Base-by-base conservation (phyloP, 2,797 vertebrate genomes). In the Naso thynnoides region DNA sequence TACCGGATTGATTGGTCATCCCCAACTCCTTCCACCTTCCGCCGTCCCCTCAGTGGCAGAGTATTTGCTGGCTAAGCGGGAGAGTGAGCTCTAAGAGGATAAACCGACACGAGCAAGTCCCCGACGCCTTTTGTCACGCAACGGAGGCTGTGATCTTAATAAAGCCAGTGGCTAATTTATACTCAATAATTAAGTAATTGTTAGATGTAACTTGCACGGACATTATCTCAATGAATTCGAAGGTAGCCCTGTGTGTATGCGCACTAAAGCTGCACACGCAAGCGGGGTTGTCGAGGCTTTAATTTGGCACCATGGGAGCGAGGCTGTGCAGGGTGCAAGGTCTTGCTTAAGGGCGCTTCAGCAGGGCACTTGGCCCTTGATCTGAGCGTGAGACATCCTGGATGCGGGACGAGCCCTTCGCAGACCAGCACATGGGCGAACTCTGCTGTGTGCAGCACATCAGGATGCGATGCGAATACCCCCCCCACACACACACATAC, bases 41-140 rank as follows among this genome's bases (percentile, higher is more conserved):
- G 21, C 65, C 63, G 69, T 74, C 78, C 70, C 39, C 81, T 83
- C 85, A 70, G 83, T 74, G 78, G 76, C 70, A 73, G 65, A 88
- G 88, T 79, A 85, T 91, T 86, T 92, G 82, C 86, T 87, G 87
- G 77, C 84, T 93, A 91, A 93, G 82, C 86, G 66, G 85, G 75
- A 83, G 88, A 79, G 89, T 82, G 83, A 82, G 60, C 83, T 88
- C 73, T 94, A 93, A 93, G 93, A 93, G 92, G 93, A 94, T 94
- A 91, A 93, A 89, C 71, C 56, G 66, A 84, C 78, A 79, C 81
- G 70, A 84, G 85, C 89, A 83, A 67, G 88, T 90, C 82, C 78
- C 83, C 67, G 78, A 71, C 80, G 73, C 84, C 83, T 80, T 92
- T 91, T 93, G 93, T 94, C 94, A 94, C 94, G 92, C 94, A 93